Conservation (phyloP, 2,888 invertebrate genomes). For the Erebia aethiops region DNA sequence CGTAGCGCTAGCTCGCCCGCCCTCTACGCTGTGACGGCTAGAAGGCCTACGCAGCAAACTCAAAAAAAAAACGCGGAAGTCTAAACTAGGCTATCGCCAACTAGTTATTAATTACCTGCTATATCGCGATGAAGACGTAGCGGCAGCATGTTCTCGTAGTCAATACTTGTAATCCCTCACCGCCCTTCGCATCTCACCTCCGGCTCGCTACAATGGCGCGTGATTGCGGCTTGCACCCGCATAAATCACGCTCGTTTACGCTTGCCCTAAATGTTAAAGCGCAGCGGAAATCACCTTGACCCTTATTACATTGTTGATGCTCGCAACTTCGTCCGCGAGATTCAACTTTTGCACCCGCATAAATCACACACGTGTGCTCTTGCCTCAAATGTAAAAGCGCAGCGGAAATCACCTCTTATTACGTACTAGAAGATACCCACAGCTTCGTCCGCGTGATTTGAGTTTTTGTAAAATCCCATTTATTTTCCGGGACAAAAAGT, state of each 20-base stretch:
- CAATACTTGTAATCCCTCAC: slow-evolving; percentile 38
- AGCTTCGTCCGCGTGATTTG: background rate
- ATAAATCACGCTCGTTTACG: slow-evolving; percentile 64
- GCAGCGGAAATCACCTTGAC: background rate
- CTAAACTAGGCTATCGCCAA: no score
- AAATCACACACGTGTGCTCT: slow-evolving; percentile 59
- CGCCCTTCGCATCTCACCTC: slow-evolving; percentile 45
- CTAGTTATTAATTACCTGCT: background rate
- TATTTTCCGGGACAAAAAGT: background rate
- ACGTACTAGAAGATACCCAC: no score
- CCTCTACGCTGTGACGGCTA: no score
- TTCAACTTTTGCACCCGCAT: slow-evolving; percentile 60
- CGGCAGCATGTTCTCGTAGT: slow-evolving; percentile 31
- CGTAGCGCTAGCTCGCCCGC: no score
- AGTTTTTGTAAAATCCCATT: background rate
- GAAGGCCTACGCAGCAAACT: no score
- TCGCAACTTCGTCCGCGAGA: background rate
- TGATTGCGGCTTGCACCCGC: slow-evolving; percentile 73
- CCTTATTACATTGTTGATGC: background rate
- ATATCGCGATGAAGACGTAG: slow-evolving; percentile 19
- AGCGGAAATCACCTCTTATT: background rate
- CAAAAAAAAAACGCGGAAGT: no score
- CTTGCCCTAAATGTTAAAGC: slow-evolving; percentile 40
- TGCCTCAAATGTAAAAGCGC: slow-evolving; percentile 40
- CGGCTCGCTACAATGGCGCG: slow-evolving; percentile 62